Evolutionary conservation across 2,113 vertebrate genomes (phyloP).

Genomic region (Bubo bubo): DNA sequence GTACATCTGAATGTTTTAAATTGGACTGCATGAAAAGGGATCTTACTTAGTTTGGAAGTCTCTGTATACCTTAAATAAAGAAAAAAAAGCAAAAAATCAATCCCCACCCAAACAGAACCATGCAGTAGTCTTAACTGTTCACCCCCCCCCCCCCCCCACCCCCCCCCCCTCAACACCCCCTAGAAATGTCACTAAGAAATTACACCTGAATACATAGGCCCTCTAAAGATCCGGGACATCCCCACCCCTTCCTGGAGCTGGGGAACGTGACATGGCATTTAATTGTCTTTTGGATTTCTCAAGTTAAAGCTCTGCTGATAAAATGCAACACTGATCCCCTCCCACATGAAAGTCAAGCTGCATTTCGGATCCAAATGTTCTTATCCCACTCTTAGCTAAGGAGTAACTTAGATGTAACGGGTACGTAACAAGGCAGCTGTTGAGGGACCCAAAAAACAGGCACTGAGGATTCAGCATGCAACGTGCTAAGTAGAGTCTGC

Average conservation of each 20-base stretch:
- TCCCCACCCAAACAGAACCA: not conserved
- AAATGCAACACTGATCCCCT: not conserved
- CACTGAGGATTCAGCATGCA: not conserved
- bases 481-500: accelerated
- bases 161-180: not conserved
- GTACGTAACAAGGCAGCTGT: not conserved
- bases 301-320: not conserved
- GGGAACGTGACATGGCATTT: accelerated
- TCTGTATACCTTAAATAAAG: not conserved
- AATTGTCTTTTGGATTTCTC: accelerated
- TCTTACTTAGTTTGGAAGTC: not conserved
- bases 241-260: not conserved
- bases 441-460: not conserved
- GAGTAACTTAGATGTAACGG: accelerated
- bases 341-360: not conserved
- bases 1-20: not conserved
- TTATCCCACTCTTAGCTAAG: not conserved
- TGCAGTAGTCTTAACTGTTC: not conserved
- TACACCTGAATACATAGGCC: accelerated
- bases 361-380: not conserved
- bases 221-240: accelerated
- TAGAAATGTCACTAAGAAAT: not conserved
- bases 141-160: too few species aligned
- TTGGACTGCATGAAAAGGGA: not conserved
- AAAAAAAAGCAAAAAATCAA: not conserved